Conservation (phyloP, 2,797 vertebrate species). For the Mormyrus hasselquistii region DNA sequence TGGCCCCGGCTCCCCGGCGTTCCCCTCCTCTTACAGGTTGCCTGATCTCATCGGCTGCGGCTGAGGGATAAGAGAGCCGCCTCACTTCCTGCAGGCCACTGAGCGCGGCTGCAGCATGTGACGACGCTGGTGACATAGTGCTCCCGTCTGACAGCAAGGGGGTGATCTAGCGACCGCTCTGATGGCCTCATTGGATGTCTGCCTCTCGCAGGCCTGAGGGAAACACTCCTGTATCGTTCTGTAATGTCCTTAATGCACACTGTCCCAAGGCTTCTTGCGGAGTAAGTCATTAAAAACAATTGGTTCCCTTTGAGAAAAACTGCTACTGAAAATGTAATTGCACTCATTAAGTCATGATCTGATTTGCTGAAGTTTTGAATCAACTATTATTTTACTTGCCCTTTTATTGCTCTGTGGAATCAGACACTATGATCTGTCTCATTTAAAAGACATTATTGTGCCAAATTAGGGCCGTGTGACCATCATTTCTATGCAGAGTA, state of each 20-base stretch:
- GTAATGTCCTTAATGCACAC: not conserved
- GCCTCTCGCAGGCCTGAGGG: not conserved
- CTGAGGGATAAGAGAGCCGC: not conserved
- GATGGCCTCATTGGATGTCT: not conserved
- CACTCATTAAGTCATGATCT: not conserved
- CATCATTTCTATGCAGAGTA: not conserved
- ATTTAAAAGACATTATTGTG: not conserved
- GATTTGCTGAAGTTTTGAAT: not conserved
- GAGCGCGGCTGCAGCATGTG: not conserved
- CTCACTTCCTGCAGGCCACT: not conserved
- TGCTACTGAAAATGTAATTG: not conserved
- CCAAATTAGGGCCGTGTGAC: not conserved
- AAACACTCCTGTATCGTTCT: not conserved
- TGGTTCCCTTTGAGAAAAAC: not conserved
- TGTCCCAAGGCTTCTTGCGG: not conserved
- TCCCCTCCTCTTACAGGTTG: not conserved
- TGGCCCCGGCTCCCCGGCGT: not conserved
- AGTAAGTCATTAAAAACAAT: not conserved
- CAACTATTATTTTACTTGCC: not conserved
- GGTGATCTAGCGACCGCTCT: not conserved
- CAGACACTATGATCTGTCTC: not conserved
- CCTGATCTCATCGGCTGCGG: not conserved
- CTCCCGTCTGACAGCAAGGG: not conserved
- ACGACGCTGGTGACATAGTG: not conserved
- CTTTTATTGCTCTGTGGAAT: not conserved